Conservation (phyloP, 2,797 vertebrate species). For the Steatocranus sp. region DNA sequence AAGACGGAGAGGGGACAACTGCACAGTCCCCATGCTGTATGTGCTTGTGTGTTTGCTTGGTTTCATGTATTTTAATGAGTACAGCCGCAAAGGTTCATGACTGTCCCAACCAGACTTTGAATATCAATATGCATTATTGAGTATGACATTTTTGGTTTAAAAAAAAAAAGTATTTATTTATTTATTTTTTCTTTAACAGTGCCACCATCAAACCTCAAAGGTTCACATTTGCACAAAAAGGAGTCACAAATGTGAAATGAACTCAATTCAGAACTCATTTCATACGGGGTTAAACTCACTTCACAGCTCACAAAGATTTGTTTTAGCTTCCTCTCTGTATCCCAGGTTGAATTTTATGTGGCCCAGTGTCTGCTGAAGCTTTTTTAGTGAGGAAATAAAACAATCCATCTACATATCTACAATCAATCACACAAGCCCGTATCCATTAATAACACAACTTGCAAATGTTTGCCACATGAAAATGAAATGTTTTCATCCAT, state of each 20-base stretch:
- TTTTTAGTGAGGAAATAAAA: slow-evolving; percentile 38
- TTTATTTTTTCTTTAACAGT: background rate
- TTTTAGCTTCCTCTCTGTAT: slow-evolving; percentile 44
- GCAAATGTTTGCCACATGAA: slow-evolving; percentile 69
- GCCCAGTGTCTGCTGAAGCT: slow-evolving; percentile 50
- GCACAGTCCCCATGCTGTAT: background rate
- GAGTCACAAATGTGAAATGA: slow-evolving; percentile 44
- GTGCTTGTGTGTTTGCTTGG: slow-evolving; percentile 20
- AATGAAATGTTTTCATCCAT: slow-evolving; percentile 71
- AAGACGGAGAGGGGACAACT: slow-evolving; percentile 34
- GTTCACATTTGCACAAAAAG: slow-evolving; percentile 36
- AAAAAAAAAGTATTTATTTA: slow-evolving; percentile 9
- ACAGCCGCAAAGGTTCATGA: slow-evolving; percentile 19
- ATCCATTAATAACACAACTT: slow-evolving; percentile 70
- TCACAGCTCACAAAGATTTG: slow-evolving; percentile 54
- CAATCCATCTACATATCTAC: slow-evolving; percentile 24
- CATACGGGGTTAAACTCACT: slow-evolving; percentile 56
- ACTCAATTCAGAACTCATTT: slow-evolving; percentile 60
- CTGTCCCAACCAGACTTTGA: slow-evolving; percentile 8
- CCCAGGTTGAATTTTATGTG: slow-evolving; percentile 50
- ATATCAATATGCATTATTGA: slow-evolving; percentile 11
- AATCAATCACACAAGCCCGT: slow-evolving; percentile 56
- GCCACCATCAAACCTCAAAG: slow-evolving; percentile 10
- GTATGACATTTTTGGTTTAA: slow-evolving; percentile 23
- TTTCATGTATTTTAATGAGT: slow-evolving; percentile 54